These are phyloP conservation scores for Rhagologus leucostigma DNA, from an alignment of 2,113 vertebrate genomes.

Conservation along the genomic window DNA sequence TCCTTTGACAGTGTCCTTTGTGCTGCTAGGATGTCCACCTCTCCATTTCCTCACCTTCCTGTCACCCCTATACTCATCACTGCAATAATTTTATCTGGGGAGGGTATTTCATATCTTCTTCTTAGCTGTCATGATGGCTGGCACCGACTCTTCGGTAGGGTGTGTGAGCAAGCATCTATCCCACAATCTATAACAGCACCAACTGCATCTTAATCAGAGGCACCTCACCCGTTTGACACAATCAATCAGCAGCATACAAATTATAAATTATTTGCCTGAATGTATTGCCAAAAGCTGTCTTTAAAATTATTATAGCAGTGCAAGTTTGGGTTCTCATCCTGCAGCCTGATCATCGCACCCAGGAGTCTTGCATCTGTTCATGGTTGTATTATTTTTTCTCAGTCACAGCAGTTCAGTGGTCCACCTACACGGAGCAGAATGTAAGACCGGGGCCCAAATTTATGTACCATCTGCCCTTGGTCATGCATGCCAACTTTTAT, in stretches of 20 bases:
- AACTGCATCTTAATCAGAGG: background rate
- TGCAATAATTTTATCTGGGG: background rate
- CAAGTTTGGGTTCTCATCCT: background rate
- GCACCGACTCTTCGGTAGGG: background rate
- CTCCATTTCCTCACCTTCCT: background rate
- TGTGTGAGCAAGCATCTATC: background rate
- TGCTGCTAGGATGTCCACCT: background rate
- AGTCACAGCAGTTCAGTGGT: slow-evolving; percentile 29
- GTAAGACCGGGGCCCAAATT: slow-evolving; percentile 37
- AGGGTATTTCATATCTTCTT: background rate
- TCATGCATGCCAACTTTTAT: slow-evolving; percentile 38
- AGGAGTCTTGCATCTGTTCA: slow-evolving; percentile 21
- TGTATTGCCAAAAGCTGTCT: background rate
- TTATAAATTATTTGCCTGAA: background rate
- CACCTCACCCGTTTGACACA: background rate
- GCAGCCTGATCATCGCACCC: background rate
- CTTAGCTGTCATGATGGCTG: background rate
- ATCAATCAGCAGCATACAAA: background rate
- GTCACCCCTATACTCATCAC: background rate
- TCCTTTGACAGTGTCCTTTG: background rate
- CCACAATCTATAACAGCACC: background rate
- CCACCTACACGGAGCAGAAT: slow-evolving; percentile 47
- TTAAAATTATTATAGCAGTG: background rate
- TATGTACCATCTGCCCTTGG: slow-evolving; percentile 52
- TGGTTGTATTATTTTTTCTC: background rate